A percentile compares a stretch with the other conserved stretches of the same genome.
Conservation (phyloP, 1,140 invertebrate genomes). For the Elymnias hypermnestra region DNA sequence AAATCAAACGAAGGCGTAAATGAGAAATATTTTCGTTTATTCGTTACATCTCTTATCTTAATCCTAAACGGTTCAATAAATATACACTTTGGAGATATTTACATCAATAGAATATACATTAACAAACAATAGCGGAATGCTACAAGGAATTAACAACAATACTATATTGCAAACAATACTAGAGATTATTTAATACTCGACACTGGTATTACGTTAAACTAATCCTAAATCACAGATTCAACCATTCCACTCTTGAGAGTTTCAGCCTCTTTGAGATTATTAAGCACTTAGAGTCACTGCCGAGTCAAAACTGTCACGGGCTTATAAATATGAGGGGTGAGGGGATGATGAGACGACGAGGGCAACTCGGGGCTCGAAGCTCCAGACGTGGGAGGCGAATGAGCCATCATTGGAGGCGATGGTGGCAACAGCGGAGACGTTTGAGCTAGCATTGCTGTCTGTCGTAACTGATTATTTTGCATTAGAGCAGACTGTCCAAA, state of each 20-base stretch:
- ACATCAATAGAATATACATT: slow-evolving; percentile 43
- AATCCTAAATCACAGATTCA: slow-evolving; percentile 47
- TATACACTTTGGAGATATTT: slow-evolving; percentile 67
- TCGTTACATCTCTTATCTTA: slow-evolving; percentile 51
- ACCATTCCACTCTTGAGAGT: slow-evolving; percentile 16
- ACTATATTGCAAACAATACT: slow-evolving; percentile 18
- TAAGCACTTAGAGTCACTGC: slow-evolving; percentile 34
- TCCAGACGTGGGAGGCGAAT: slow-evolving; percentile 51
- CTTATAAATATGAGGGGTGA: slow-evolving; percentile 64
- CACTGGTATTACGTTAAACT: slow-evolving; percentile 26
- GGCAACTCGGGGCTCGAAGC: slow-evolving; percentile 56
- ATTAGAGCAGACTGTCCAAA: slow-evolving; percentile 33
- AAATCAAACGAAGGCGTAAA: slow-evolving; percentile 30
- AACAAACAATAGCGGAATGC: slow-evolving; percentile 54
- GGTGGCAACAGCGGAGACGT: slow-evolving; percentile 38
- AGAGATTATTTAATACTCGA: slow-evolving; percentile 34
- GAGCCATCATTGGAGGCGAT: slow-evolving; percentile 46
- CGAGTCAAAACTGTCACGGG: slow-evolving; percentile 59
- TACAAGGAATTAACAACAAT: slow-evolving; percentile 19
- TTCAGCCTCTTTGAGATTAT: slow-evolving; percentile 34
- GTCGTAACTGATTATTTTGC: slow-evolving; percentile 24
- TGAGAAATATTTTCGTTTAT: slow-evolving; percentile 50
- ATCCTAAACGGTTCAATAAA: slow-evolving; percentile 58
- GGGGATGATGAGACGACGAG: slow-evolving; percentile 51
- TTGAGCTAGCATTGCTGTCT: slow-evolving; percentile 33